These are phyloP conservation scores for Charaxes varanes DNA, from an alignment of 1,140 invertebrate genomes.

Conservation along the genomic window DNA sequence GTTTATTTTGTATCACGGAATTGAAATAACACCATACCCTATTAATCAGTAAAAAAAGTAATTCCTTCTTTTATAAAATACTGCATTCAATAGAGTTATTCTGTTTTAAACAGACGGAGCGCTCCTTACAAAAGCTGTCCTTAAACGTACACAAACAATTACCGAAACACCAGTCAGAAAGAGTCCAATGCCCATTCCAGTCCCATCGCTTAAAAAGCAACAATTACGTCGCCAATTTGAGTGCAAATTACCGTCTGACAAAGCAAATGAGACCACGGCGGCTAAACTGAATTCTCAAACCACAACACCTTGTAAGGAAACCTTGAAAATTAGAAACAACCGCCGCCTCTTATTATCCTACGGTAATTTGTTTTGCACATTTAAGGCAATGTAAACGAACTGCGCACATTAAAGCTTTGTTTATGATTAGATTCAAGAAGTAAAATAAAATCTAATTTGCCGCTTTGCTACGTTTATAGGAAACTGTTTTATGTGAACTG, in stretches of 20 bases:
- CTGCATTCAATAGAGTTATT: too few relatives aligned
- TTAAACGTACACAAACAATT: too few relatives aligned
- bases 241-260: slow-evolving; percentile 37
- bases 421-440: slow-evolving; percentile 4
- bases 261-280: slow-evolving; percentile 36
- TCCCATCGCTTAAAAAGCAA: slow-evolving; percentile 3
- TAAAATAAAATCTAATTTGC: too few relatives aligned
- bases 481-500: too few relatives aligned
- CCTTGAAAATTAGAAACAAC: slow-evolving; percentile 36
- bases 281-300: slow-evolving; percentile 29
- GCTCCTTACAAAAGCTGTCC: too few relatives aligned
- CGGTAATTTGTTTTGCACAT: slow-evolving; percentile 12
- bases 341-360: slow-evolving; percentile 7
- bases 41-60: too few relatives aligned
- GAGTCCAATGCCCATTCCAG: slow-evolving; percentile 7
- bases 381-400: slow-evolving; percentile 6
- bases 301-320: slow-evolving; percentile 45
- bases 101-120: too few relatives aligned
- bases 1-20: too few relatives aligned
- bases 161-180: slow-evolving; percentile 1
- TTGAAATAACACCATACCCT: too few relatives aligned
- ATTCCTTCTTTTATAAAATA: too few relatives aligned
- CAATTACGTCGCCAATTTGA: slow-evolving; percentile 33
- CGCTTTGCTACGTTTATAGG: too few relatives aligned
- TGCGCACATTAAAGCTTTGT: background rate